Percentiles rank a stretch among this genome's conserved stretches.
Conservation (phyloP, 1,140 invertebrate genomes). For the Bombus cullumanus region DNA sequence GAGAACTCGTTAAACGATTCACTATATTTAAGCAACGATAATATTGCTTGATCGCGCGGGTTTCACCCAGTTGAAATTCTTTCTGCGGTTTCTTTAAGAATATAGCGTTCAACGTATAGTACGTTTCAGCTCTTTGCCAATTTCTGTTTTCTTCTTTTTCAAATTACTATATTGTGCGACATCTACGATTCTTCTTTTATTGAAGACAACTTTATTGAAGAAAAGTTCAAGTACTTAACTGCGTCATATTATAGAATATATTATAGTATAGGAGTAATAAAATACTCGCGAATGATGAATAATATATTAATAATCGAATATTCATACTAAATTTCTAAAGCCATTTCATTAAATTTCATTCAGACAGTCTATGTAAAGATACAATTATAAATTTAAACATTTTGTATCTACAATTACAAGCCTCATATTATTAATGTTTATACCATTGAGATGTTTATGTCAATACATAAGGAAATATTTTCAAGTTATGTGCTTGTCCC, state of each 20-base stretch:
- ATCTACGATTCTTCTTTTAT: too few relatives aligned
- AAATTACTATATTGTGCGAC: not conserved
- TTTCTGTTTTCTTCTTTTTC: not conserved
- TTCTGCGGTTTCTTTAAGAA: not conserved
- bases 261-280: too few relatives aligned
- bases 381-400: not conserved
- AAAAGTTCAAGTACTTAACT: too few relatives aligned
- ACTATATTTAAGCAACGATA: not conserved
- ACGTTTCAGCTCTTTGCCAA: not conserved
- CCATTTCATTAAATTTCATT: not conserved
- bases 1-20: constrained; percentile 21
- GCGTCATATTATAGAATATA: too few relatives aligned
- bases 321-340: too few relatives aligned
- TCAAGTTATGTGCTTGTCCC: not conserved
- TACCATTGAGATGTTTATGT: too few relatives aligned
- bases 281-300: too few relatives aligned
- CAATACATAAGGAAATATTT: not conserved
- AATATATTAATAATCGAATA: too few relatives aligned
- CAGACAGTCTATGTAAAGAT: not conserved
- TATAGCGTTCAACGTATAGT: not conserved
- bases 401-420: not conserved
- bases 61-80: not conserved
- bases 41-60: not conserved
- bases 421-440: too few relatives aligned
- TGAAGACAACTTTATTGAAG: too few relatives aligned